phyloP scores from a whole-genome alignment of 2,113 vertebrate genomes.

The Zosterops hypoxanthus region DNA sequence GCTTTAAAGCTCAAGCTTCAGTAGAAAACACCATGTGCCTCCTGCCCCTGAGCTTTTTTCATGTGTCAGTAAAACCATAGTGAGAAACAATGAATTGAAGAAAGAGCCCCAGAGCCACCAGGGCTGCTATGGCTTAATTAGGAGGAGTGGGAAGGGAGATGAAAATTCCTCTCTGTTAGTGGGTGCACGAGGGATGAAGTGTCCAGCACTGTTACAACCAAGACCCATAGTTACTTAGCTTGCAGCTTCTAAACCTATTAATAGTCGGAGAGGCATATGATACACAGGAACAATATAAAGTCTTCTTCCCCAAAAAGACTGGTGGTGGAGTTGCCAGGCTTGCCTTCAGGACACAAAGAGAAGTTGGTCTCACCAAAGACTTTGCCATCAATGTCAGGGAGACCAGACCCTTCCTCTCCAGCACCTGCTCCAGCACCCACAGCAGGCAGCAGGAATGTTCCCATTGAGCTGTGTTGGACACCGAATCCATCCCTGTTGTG shows the following conservation, averaged over 20 bases:
- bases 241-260: background rate
- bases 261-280: background rate
- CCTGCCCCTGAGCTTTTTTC: conserved; percentile 66
- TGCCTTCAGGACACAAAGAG: background rate
- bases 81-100: conserved; percentile 44
- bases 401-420: background rate
- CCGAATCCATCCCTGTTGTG: background rate
- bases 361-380: background rate
- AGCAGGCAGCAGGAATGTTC: background rate
- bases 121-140: conserved; percentile 60
- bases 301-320: background rate
- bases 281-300: background rate
- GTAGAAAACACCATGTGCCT: conserved; percentile 42
- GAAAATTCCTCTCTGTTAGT: background rate
- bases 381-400: background rate
- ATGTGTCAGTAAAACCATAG: conserved; percentile 74
- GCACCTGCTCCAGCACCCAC: background rate
- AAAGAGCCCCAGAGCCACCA: background rate
- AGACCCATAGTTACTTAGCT: background rate
- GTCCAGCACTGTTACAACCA: background rate
- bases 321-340: background rate
- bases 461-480: background rate
- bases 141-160: conserved; percentile 15
- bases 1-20: conserved; percentile 67
- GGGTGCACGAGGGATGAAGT: background rate